Evolutionary conservation across 1,140 invertebrate genomes (phyloP), one percentile per base, ranked within the genome.

Genomic region (Bombus affinis): DNA sequence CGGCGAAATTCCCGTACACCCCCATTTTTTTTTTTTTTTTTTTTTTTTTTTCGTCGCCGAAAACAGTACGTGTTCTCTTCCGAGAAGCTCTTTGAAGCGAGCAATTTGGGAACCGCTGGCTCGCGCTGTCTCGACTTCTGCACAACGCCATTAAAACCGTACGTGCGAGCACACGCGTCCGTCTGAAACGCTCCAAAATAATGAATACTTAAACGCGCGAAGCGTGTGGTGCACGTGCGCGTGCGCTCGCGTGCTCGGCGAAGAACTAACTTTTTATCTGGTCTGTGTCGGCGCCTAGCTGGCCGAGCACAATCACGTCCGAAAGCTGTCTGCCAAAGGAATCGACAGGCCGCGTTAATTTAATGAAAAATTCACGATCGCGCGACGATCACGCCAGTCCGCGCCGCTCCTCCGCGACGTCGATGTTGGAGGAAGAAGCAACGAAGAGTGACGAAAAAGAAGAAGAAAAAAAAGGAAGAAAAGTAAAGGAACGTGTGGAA

Each of bases 341-440:
- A 89, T 90, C 90, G 85, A 89, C 80, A 86, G 85, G 65, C 82
- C 88, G 81, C 86, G 82, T 84, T 90, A 90, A 91, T 91, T 91
- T 89, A 83, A 90, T 90, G 87, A 88, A 90, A 90, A 89, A 86
- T 88, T 81, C 68, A 65, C 59, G 74, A 70, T 83, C 68, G 85
- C 57, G 65, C 70, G 82, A 89, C 68, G 78, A 84, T 86, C 42
- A 35, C 37, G 39, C 37, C 65, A 62, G 9, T 25, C 8, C 42
- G 65, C 10, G 32, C 22, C 9, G 4, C 37, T 65, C 9, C 37
- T 66, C 59, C 35, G 59, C 47, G 32, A 37, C 32, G 18, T 53
- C 18, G n/a, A 2, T 25, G 32, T 22, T 3, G 57, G 25, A 53
- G 15, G 78, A 75, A 57, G 73, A 68, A 57, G 44, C 47, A 66